Percentiles rank a stretch among this genome's conserved stretches.
These are phyloP conservation scores for Baronia brevicornis DNA, from an alignment of 2,888 invertebrate species.

Conservation along the genomic window DNA sequence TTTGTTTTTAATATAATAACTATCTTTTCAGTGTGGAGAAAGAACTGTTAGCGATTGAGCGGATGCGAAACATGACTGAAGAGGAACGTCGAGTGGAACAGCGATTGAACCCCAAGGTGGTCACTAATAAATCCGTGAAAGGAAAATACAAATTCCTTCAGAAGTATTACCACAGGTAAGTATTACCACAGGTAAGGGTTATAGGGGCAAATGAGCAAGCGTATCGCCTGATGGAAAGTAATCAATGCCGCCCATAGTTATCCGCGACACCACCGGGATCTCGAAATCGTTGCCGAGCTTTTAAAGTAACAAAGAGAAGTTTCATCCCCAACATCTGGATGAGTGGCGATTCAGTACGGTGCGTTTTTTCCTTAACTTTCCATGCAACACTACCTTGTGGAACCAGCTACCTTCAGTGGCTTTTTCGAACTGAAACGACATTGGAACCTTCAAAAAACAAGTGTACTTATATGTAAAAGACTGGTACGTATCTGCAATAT, in stretches of 20 bases:
- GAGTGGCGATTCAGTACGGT: too few species aligned
- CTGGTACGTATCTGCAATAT: too few species aligned
- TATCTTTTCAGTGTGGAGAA: slow-evolving; percentile 81
- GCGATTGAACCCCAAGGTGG: slow-evolving; percentile 90
- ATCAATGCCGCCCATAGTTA: too few species aligned
- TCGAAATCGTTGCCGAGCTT: neutral
- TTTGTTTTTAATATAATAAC: neutral
- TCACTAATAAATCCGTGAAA: slow-evolving; percentile 96
- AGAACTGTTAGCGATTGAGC: slow-evolving; percentile 91
- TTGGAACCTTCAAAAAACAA: too few species aligned
- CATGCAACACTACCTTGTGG: too few species aligned
- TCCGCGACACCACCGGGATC: neutral
- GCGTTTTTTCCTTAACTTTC: too few species aligned
- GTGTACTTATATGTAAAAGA: too few species aligned
- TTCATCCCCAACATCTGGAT: too few species aligned
- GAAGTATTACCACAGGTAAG: slow-evolving; percentile 94
- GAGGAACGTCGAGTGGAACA: slow-evolving; percentile 95
- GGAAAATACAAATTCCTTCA: slow-evolving; percentile 99
- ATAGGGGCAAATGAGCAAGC: neutral
- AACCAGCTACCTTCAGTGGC: too few species aligned
- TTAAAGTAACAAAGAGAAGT: too few species aligned
- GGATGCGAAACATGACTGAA: slow-evolving; percentile 94
- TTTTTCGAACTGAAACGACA: too few species aligned
- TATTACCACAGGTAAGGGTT: slow-evolving; percentile 1
- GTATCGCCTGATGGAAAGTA: neutral